phyloP scores from a whole-genome alignment of 64 coral and sea anemone species.

The Stichodactyla helianthus region DNA sequence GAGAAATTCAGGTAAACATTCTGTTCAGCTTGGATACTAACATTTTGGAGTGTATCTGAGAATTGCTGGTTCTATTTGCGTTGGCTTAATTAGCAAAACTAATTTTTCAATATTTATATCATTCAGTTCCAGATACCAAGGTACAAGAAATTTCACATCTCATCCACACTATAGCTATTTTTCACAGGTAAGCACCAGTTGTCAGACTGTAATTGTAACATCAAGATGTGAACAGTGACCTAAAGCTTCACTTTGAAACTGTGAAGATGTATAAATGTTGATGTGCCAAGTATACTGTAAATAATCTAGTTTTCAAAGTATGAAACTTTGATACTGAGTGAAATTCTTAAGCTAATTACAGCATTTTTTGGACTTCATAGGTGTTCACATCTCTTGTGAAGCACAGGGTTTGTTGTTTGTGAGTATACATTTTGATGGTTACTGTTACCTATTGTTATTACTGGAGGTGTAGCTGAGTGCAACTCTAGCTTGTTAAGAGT shows the following conservation, averaged over 20 bases:
- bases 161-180: conserved; percentile 60
- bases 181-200: conserved; percentile 35
- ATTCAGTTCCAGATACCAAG: conserved; percentile 64
- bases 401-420: conserved; percentile 81
- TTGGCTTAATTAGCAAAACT: neutral
- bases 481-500: too few relatives aligned
- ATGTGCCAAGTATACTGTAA: too few relatives aligned
- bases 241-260: too few relatives aligned
- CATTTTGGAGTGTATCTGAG: too few relatives aligned
- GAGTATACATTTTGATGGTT: conserved; percentile 19
- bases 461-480: too few relatives aligned
- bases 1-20: conserved; percentile 70
- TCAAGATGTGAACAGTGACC: too few relatives aligned
- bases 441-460: too few relatives aligned
- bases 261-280: too few relatives aligned
- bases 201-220: neutral
- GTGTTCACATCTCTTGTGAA: conserved; percentile 86
- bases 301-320: too few relatives aligned
- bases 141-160: conserved; percentile 74
- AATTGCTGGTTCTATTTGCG: too few relatives aligned
- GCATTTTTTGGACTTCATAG: conserved; percentile 24
- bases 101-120: neutral
- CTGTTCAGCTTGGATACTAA: too few relatives aligned
- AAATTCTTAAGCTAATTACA: neutral
- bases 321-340: neutral